Conservation (phyloP, 2,797 vertebrate species). For the Coendou prehensilis region DNA sequence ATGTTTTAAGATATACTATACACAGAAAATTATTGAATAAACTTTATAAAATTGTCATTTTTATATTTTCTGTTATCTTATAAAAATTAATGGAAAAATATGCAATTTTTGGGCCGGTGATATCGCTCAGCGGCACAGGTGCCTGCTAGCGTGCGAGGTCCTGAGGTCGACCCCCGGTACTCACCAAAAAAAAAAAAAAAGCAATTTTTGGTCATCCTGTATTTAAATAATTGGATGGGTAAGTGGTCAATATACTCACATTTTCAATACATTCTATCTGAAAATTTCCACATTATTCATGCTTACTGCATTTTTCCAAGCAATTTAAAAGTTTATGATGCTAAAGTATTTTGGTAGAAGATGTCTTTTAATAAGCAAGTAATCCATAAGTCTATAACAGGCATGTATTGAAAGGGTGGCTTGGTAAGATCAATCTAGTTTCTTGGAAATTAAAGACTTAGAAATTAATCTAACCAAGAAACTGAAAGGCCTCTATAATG, state of each 20-base stretch:
- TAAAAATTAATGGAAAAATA: background rate
- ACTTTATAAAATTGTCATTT: background rate
- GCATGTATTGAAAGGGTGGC: background rate
- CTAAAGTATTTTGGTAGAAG: background rate
- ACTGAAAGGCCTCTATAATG: background rate
- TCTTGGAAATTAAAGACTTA: slow-evolving; percentile 5
- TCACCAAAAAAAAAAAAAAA: too few species aligned
- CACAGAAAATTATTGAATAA: background rate
- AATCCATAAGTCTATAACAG: background rate
- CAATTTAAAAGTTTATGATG: background rate
- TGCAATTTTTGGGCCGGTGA: background rate
- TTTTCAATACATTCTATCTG: background rate
- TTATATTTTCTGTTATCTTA: background rate
- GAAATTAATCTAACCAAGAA: background rate
- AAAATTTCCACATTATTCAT: background rate
- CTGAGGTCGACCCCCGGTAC: too few species aligned
- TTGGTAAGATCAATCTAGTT: slow-evolving; percentile 48
- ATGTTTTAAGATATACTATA: background rate
- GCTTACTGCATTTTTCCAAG: background rate
- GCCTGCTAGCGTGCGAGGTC: too few species aligned
- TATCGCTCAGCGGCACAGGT: too few species aligned
- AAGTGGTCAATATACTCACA: background rate
- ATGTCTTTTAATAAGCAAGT: background rate
- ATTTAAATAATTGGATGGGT: background rate
- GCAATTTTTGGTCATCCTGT: background rate